Percentiles rank a stretch among this genome's conserved stretches.
phyloP scores from a whole-genome alignment of 1,140 invertebrate genomes.

The Drosophila kepulauana region DNA sequence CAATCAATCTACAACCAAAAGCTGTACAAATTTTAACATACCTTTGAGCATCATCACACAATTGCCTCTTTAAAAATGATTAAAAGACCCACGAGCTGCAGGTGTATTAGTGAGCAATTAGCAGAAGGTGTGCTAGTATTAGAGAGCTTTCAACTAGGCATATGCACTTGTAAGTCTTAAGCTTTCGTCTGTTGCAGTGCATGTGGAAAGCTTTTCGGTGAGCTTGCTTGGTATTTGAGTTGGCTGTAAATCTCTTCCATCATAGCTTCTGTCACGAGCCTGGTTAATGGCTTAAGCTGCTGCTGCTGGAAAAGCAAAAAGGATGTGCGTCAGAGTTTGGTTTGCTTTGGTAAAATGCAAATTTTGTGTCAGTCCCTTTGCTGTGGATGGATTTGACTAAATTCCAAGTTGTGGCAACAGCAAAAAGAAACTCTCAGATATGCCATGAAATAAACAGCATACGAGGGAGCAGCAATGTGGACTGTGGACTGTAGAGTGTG shows the following conservation, averaged over 20 bases:
- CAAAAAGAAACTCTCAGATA: slow-evolving; percentile 10
- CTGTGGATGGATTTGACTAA: slow-evolving; percentile 41
- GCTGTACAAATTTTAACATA: no score
- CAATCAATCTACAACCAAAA: no score
- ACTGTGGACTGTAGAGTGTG: background rate
- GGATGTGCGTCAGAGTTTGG: slow-evolving; percentile 53
- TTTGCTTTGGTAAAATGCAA: slow-evolving; percentile 60
- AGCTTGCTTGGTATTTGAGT: background rate
- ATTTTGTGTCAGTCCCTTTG: slow-evolving; percentile 44
- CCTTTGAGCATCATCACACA: no score
- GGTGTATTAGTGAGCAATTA: background rate
- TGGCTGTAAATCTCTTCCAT: slow-evolving; percentile 53
- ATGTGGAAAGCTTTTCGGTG: slow-evolving; percentile 2
- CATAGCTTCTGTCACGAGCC: slow-evolving; percentile 35
- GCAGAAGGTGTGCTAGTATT: background rate
- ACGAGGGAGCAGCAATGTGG: background rate
- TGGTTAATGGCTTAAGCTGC: slow-evolving; percentile 62
- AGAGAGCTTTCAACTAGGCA: slow-evolving; percentile 11
- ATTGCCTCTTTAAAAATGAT: no score
- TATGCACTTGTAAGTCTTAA: background rate
- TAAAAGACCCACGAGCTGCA: background rate
- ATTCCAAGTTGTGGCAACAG: slow-evolving; percentile 25
- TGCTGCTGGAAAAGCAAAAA: background rate
- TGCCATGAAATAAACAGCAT: slow-evolving; percentile 28
- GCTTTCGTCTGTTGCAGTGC: background rate